These are phyloP conservation scores for Podarcis siculus DNA, from an alignment of 2,797 vertebrate species.

Conservation along the genomic window DNA sequence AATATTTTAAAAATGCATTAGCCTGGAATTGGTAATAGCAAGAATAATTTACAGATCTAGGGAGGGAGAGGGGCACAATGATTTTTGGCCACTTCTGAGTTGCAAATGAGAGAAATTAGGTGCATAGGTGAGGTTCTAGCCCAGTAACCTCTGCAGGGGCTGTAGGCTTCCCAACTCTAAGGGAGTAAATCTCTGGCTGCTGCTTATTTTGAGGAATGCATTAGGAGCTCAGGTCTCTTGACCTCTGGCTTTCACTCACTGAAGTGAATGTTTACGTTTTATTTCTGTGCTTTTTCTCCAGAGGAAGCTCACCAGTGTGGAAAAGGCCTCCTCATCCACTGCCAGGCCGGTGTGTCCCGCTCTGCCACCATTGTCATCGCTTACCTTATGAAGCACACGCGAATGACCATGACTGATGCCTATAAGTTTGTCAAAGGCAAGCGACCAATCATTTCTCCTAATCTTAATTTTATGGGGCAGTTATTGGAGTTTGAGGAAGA, in stretches of 20 bases:
- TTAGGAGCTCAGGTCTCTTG: not conserved
- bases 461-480: conserved; percentile 99
- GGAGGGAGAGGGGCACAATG: not conserved
- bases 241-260: not conserved
- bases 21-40: not conserved
- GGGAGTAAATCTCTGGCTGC: not conserved
- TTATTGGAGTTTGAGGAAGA: conserved; percentile 98
- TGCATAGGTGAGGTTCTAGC: not conserved
- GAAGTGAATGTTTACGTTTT: conserved; percentile 4
- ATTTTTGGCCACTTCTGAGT: not conserved
- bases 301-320: conserved; percentile 98
- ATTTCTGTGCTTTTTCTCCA: conserved; percentile 69
- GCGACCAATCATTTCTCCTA: conserved; percentile 97
- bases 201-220: not conserved
- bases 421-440: conserved; percentile 99
- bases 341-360: conserved; percentile 97
- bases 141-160: not conserved
- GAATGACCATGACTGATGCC: conserved; percentile 99
- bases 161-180: not conserved
- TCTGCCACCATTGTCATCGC: conserved; percentile 98
- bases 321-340: conserved; percentile 97
- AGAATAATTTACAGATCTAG: not conserved
- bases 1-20: not conserved
- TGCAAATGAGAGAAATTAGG: not conserved
- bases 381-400: conserved; percentile 99